These are phyloP conservation scores for Mormyrops attenuatus DNA, from an alignment of 2,797 vertebrate species.

Conservation along the genomic window DNA sequence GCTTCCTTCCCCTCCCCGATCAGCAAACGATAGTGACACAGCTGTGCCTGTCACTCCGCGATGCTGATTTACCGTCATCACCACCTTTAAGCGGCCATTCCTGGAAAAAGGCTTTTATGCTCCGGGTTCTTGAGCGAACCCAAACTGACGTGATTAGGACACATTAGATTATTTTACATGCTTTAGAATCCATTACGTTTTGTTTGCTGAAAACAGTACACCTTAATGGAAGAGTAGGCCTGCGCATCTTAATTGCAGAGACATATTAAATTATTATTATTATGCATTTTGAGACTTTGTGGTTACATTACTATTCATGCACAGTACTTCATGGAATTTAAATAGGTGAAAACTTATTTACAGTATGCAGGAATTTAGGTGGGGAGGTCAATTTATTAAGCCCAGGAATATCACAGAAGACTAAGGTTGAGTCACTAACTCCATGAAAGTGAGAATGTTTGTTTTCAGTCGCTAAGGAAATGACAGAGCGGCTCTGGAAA, in stretches of 20 bases:
- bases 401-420: not conserved
- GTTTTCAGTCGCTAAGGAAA: slow-evolving; percentile 64
- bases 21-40: slow-evolving; percentile 31
- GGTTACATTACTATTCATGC: not conserved
- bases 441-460: slow-evolving; percentile 60
- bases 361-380: not conserved
- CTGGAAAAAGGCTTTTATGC: not conserved
- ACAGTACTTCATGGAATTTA: not conserved
- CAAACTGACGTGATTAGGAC: not conserved
- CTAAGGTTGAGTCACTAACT: slow-evolving; percentile 60
- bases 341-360: not conserved
- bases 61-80: not conserved
- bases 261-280: not conserved
- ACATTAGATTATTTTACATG: not conserved
- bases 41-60: slow-evolving; percentile 46
- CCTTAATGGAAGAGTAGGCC: not conserved
- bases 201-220: not conserved
- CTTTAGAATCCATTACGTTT: not conserved
- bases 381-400: slow-evolving; percentile 28
- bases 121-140: not conserved
- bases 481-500: slow-evolving; percentile 52
- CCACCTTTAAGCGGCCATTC: not conserved
- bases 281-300: not conserved
- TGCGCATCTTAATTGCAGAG: not conserved
- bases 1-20: slow-evolving; percentile 23